A percentile compares a stretch with the other conserved stretches of the same genome.
Evolutionary conservation across 2,888 invertebrate species (phyloP).

Genomic region (Amblyteles armatorius): DNA sequence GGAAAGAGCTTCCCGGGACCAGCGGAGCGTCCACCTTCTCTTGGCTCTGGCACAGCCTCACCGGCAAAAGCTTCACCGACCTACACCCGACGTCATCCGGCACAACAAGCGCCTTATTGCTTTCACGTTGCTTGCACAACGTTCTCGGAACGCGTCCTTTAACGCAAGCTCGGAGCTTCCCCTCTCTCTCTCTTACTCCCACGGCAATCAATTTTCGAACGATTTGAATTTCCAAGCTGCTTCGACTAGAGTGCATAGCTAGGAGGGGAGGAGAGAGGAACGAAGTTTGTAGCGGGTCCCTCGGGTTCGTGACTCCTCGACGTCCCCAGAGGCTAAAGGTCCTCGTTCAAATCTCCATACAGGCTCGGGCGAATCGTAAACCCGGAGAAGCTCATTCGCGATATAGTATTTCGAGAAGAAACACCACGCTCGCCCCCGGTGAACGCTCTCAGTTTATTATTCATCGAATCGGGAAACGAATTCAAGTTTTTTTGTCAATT

Average conservation of each 20-base stretch:
- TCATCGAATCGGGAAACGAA: conserved; percentile 26
- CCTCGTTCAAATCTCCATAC: conserved; percentile 41
- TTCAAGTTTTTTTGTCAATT: not conserved
- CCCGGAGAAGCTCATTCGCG: conserved; percentile 5
- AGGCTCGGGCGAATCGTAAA: conserved; percentile 43
- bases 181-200: not conserved
- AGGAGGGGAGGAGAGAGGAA: conserved; percentile 15
- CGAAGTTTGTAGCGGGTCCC: conserved; percentile 34
- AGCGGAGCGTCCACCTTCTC: conserved; percentile 4
- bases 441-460: conserved; percentile 45
- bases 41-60: not conserved
- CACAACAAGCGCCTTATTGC: conserved; percentile 63
- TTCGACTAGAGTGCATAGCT: not conserved
- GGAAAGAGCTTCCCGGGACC: conserved; percentile 17
- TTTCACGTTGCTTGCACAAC: conserved; percentile 28
- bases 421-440: not conserved
- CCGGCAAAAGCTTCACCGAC: conserved; percentile 43
- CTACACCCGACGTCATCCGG: conserved; percentile 52
- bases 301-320: conserved; percentile 21
- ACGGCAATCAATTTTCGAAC: conserved; percentile 53
- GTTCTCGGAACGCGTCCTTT: conserved; percentile 24
- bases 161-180: conserved; percentile 30
- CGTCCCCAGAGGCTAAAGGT: conserved; percentile 36
- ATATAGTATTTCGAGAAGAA: conserved; percentile 22
- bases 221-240: conserved; percentile 56